Base-by-base conservation (phyloP, 2,888 invertebrate genomes). In the Agrotis exclamationis region DNA sequence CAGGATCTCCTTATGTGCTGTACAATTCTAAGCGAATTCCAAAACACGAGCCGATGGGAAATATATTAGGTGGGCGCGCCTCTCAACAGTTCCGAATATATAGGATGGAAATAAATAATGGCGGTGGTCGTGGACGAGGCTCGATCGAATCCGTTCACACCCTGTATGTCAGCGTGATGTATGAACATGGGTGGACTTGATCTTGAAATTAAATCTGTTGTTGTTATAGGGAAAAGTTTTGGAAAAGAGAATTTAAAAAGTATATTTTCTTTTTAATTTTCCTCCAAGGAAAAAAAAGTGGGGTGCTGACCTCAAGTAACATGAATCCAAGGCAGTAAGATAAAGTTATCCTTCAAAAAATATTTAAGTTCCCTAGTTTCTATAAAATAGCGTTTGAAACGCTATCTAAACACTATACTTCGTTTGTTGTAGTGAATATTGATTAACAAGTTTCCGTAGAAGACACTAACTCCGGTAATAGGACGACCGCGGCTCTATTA, bases 1-100 rank as follows among this genome's bases (percentile, higher is more conserved):
- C 87, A 83, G 82, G 85, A 77, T 78, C 79, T 82, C 76, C 80
- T 85, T 82, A 82, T 82, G 82, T 83, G 83, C 84, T 85, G 74
- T 79, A 84, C 72, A 85, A 83, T 81, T 77, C 82, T 81, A 76
- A 79, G 75, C 77, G 80, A 84, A 83, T 77, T 76, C 76, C 82
- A 76, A 80, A 80, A 84, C 76, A 79, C 76, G 73, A 74, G 59
- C 76, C 81, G 76, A 80, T 85, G 75, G 75, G 63, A 73, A 78
- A 83, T 85, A 80, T 84, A 82, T 85, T 75, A 71, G 83, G 74
- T 68, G 73, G 74, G 74, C 58, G 79, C 75, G 76, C 70, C 69
- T 77, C 67, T 83, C 70, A 70, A 72, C 73, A 63, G 72, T 68
- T 56, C 68, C 50, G 66, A 74, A 83, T 71, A 75, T 66, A 70